Base-by-base conservation (phyloP, 2,888 invertebrate genomes). In the Habrosyne pyritoides region DNA sequence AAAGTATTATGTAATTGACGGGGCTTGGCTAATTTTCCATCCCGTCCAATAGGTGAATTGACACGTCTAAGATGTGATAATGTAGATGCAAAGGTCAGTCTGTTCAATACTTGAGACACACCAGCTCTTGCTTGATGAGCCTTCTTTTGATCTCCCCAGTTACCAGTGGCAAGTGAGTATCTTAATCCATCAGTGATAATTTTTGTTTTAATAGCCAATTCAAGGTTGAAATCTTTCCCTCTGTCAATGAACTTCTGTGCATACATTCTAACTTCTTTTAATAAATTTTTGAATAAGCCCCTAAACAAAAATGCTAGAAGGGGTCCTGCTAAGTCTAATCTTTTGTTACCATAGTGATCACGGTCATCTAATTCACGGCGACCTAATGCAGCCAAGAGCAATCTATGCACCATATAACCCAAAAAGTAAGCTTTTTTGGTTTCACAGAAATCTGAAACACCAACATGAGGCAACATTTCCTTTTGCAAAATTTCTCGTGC, bases 61-160 rank as follows among this genome's bases (percentile, higher is more conserved):
- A 99, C 98, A 73, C 99, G 96, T 50, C 99, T 94, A 76, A 99
- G 95, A 95, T 99, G 99, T 8, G 99, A 99, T 61, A 99, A 92
- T 0, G 99, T 99, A 0, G 99, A 99, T 3, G 99, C 99, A 93
- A 99, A 99, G 0, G 99, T 99, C 66, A 99, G 92, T 70, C 99
- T 94, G 85, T 99, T 99, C 87, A 99, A 96, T 89, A 99, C 99
- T 94, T 99, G 98, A 51, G 98, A 98, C 24, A 99, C 99, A 51
- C 99, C 99, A 70, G 98, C 98, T 88, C 99, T 94, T 21, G 98
- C 99, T 91, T 99, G 98, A 95, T 99, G 99, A 56, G 99, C 99
- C 85, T 99, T 99, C 89, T 99, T 99, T 91, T 99, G 99, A 85
- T 99, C 99, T 51, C 99, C 99, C 99, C 99, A 99, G 88, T 99